Base-by-base conservation (phyloP, 2,888 invertebrate species). In the Steinernema scapterisci region DNA sequence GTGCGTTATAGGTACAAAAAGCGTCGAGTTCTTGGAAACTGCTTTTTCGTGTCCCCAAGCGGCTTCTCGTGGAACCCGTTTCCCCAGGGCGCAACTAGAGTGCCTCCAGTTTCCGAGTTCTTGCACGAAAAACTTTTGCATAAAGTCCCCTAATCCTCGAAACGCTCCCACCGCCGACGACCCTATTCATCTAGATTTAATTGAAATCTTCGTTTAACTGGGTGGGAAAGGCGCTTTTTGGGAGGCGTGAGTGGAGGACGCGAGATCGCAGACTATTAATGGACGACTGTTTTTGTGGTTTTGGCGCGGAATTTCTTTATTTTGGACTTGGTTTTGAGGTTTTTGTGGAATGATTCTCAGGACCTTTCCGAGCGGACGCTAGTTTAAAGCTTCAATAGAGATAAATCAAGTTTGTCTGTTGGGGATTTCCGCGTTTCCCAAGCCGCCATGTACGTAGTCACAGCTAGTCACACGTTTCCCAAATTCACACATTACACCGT, bases 181-280 rank as follows among this genome's bases (percentile, higher is more conserved):
- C 38, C 27, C 63, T 25, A 63, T 63, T 63, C 63, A 63, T 63
- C 63, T 63, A 38, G 63, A 63, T 63, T 63, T 63, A 25, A 63
- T 63, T 63, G 63, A 9, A 63, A 31, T 16, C 16, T 31, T 16
- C 63, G 11, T 54, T 25, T 16, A 25, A 63, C 16, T 63, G 16
- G 1, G 27, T 21, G 25, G 16, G 63, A 31, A 21, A 1, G 63
- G 16, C 16, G 63, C 63, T 31, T 63, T 27, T 63, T 54, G 23
- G 16, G 21, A 19, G 7, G 7, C 54, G 21, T 6, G 48, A n/a
- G 19, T 54, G 48, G 63, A 31, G 25, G 63, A 16, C 5, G 27
- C 19, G 21, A 27, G 19, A 51, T 51, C 19, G 11, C 6, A 51
- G 13, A 5, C 54, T 6, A 23, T 16, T 21, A 54, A 19, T 25